phyloP scores from a whole-genome alignment of 2,888 invertebrate genomes.

The Drosophila antonietae region DNA sequence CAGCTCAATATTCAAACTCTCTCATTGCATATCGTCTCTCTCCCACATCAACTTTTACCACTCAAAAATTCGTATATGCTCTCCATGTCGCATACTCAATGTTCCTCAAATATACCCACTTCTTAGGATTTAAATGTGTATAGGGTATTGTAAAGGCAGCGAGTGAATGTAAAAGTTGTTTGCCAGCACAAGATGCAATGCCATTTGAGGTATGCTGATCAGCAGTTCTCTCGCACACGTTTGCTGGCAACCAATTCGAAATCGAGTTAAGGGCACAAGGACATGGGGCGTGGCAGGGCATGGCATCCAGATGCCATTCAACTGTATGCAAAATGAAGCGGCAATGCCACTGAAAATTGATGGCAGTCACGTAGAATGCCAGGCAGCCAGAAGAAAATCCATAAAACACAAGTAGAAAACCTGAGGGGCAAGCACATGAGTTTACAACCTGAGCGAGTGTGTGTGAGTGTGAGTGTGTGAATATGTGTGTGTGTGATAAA shows the following conservation, averaged over 20 bases:
- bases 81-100: not conserved
- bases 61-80: not conserved
- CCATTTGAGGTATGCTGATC: conserved; percentile 71
- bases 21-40: fast-evolving
- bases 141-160: conserved; percentile 19
- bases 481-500: conserved; percentile 57
- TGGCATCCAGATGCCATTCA: conserved; percentile 46
- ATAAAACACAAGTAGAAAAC: conserved; percentile 64
- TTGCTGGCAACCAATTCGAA: conserved; percentile 75
- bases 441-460: conserved; percentile 6
- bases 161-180: conserved; percentile 51
- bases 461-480: not conserved
- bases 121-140: not conserved
- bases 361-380: conserved; percentile 78
- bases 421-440: conserved; percentile 52
- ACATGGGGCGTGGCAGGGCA: not conserved
- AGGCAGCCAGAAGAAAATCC: conserved; percentile 64
- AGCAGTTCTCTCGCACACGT: conserved; percentile 67
- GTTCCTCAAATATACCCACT: not conserved
- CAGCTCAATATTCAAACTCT: not conserved
- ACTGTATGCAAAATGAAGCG: conserved; percentile 81
- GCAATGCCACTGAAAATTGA: conserved; percentile 78
- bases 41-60: not conserved
- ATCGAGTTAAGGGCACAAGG: conserved; percentile 75
- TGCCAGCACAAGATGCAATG: conserved; percentile 52